Conservation (phyloP, 64 coral and sea anemone species). For the Pachyseris speciosa region DNA sequence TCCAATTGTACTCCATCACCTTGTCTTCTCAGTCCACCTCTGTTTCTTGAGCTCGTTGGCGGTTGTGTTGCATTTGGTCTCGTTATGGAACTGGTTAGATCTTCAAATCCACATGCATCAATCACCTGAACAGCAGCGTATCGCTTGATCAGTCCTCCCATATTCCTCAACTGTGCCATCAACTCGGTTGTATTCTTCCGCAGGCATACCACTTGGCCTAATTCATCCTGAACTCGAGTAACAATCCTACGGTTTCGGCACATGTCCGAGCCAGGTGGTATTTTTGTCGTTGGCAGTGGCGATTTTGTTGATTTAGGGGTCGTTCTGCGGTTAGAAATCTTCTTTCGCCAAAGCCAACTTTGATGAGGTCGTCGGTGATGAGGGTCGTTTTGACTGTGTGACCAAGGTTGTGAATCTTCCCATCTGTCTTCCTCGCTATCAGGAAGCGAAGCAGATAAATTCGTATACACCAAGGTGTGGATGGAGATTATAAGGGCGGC, state of each 20-base stretch:
- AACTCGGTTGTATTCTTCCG: not conserved
- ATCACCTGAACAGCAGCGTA: not conserved
- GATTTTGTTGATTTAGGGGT: not conserved
- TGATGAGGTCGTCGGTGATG: not conserved
- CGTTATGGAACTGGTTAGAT: not conserved
- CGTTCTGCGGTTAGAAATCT: not conserved
- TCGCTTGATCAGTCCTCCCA: not conserved
- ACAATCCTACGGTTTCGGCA: not conserved
- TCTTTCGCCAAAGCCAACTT: not conserved
- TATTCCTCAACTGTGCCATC: not conserved
- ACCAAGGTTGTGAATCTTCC: not conserved
- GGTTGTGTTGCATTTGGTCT: not conserved
- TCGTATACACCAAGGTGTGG: not conserved
- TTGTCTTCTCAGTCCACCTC: not conserved
- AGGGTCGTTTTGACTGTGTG: not conserved
- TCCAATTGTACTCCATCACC: not conserved
- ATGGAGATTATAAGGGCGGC: not conserved
- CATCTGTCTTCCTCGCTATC: not conserved
- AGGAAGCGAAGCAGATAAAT: not conserved
- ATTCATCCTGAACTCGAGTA: not conserved
- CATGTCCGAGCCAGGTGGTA: not conserved
- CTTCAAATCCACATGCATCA: constrained; percentile 10
- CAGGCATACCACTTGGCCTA: not conserved
- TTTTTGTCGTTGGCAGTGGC: not conserved
- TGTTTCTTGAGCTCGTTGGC: not conserved